Conservation (phyloP, 2,113 vertebrate species). For the Tragelaphus strepsiceros region DNA sequence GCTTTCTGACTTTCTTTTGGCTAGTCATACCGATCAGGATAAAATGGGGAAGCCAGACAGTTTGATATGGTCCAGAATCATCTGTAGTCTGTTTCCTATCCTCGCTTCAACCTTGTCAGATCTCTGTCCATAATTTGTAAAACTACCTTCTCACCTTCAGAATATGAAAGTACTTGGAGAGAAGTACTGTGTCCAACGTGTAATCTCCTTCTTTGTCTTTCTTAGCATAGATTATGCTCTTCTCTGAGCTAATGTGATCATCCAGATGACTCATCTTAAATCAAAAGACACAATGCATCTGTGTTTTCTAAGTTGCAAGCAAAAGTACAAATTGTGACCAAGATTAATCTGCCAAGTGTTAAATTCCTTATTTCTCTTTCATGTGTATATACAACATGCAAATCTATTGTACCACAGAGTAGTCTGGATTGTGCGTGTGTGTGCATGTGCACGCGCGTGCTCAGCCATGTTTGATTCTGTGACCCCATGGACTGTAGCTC, state of each 20-base stretch:
- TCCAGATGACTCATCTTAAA: not conserved
- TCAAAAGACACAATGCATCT: not conserved
- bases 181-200: not conserved
- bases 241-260: not conserved
- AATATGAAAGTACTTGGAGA: not conserved
- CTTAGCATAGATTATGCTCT: not conserved
- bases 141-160: not conserved
- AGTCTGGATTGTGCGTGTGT: not conserved
- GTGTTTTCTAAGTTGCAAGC: not conserved
- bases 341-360: not conserved
- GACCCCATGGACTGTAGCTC: not conserved
- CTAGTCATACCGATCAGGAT: not conserved
- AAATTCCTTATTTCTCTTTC: not conserved
- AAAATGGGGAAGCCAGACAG: not conserved
- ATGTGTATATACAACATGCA: not conserved
- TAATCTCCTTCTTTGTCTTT: not conserved
- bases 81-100: not conserved
- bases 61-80: not conserved
- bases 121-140: not conserved
- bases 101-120: not conserved
- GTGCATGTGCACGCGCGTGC: accelerated
- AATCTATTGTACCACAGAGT: not conserved
- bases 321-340: not conserved
- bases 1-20: not conserved
- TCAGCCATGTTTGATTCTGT: not conserved